Base-by-base conservation (phyloP, 2,888 invertebrate species). In the Cosmopolites sordidus region DNA sequence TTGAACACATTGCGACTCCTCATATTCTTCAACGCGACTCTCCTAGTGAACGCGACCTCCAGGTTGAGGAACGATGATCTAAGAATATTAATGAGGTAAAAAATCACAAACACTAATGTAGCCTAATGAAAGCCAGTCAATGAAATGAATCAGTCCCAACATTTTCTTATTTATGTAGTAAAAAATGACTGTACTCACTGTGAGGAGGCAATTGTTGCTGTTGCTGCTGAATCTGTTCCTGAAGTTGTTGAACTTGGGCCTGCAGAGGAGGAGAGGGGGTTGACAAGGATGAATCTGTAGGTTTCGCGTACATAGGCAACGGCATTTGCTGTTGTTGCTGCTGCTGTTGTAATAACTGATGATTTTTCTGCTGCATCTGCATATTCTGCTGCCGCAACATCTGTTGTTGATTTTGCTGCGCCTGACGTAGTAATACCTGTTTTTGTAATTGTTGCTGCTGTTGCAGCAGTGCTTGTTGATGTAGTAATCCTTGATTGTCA, bases 201-300 rank as follows among this genome's bases (percentile, higher is more conserved):
- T 40, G 40, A 3, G 40, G 2, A 40, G 40, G 40, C 16, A 40
- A 8, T 16, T 40, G 40, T 49, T 57, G 55, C 45, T 43, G 49
- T 49, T 57, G 55, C 46, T 43, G 49, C 33, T 57, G 55, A 17
- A 37, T 22, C 22, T 22, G 22, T 22, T 22, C 29, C 43, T 54
- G 51, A 53, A 17, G 43, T 30, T 51, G 51, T 17, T 45, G 51
- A 27, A 12, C 15, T 14, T 29, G 27, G 11, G 17, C 2, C 16
- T 44, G 44, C n/a, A 29, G 5, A 15, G 27, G 44, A 6, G 40
- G 17, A 8, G 40, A 40, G 16, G 40, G 40, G 15, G 15, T 40
- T 3, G 40, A 40, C 16, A 40, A 11, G 4, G 40, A 40, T 11
- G 40, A 16, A 5, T 40, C 40, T 11, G 15, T 16, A 9, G 9